Evolutionary conservation across 2,797 vertebrate species (phyloP).

Genomic region (Notolabrus celidotus): DNA sequence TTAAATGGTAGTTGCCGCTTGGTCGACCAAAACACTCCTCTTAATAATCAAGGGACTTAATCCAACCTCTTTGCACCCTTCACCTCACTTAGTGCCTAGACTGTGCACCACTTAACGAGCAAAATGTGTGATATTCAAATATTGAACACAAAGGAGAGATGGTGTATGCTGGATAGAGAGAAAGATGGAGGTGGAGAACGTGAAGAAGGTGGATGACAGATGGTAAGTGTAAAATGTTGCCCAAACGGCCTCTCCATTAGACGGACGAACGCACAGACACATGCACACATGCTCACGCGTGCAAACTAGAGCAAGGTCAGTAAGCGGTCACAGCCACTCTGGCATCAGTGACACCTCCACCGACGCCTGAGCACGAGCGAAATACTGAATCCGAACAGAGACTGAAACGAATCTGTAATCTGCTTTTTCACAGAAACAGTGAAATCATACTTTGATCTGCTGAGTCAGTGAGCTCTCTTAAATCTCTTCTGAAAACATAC

Average conservation of each 20-base stretch:
- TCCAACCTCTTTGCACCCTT: too few species aligned
- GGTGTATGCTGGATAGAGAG: background rate
- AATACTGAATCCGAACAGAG: background rate
- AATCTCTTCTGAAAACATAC: too few species aligned
- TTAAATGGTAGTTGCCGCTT: too few species aligned
- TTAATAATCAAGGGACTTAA: too few species aligned
- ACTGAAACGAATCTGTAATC: background rate
- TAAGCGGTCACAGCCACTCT: conserved; percentile 6
- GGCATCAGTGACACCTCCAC: background rate
- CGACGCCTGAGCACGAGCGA: background rate
- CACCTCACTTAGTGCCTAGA: too few species aligned
- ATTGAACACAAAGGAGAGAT: too few species aligned
- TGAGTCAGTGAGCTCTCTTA: too few species aligned
- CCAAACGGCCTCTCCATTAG: conserved; percentile 28
- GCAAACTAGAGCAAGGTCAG: conserved; percentile 20
- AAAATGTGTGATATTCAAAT: too few species aligned
- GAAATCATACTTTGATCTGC: too few species aligned
- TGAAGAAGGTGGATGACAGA: conserved; percentile 31
- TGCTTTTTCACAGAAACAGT: background rate
- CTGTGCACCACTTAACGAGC: too few species aligned
- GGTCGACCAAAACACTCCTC: too few species aligned
- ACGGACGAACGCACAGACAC: conserved; percentile 23
- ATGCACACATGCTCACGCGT: conserved; percentile 12
- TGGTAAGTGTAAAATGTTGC: conserved; percentile 35
- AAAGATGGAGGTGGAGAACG: conserved; percentile 6